Evolutionary conservation across 2,797 vertebrate species (phyloP).

Genomic region (Petrocephalus sullivani): DNA sequence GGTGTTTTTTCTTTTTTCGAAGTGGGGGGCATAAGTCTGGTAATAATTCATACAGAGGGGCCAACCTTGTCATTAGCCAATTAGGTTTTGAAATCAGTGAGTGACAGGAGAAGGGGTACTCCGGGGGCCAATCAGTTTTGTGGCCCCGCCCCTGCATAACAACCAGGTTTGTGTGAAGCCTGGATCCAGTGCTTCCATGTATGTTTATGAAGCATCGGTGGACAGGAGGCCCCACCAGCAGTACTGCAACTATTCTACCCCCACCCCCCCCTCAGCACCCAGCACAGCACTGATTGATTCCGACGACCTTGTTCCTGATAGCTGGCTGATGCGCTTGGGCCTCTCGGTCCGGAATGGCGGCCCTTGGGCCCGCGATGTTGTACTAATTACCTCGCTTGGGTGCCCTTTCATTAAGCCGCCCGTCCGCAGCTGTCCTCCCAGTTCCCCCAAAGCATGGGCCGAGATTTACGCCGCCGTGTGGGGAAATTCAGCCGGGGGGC

Average conservation of each 20-base stretch:
- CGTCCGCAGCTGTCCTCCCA: background rate
- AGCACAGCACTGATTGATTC: background rate
- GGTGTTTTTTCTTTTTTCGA: background rate
- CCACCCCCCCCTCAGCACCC: background rate
- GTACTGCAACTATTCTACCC: background rate
- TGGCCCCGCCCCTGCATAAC: background rate
- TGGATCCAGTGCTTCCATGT: background rate
- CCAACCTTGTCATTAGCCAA: background rate
- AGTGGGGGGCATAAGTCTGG: background rate
- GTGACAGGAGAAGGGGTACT: background rate
- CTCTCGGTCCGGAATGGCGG: background rate
- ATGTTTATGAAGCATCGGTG: background rate
- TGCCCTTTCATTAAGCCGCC: background rate
- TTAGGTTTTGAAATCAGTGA: background rate
- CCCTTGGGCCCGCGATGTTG: background rate
- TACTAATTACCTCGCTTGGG: background rate
- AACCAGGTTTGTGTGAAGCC: background rate
- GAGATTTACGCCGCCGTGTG: background rate
- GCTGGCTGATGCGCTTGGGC: background rate
- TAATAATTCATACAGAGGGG: background rate
- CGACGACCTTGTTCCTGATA: background rate
- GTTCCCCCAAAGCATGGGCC: background rate
- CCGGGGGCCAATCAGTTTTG: background rate
- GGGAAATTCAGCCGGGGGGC: background rate
- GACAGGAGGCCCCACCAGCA: background rate